phyloP scores from a whole-genome alignment of 2,797 vertebrate species.

The Setipinna tenuifilis region DNA sequence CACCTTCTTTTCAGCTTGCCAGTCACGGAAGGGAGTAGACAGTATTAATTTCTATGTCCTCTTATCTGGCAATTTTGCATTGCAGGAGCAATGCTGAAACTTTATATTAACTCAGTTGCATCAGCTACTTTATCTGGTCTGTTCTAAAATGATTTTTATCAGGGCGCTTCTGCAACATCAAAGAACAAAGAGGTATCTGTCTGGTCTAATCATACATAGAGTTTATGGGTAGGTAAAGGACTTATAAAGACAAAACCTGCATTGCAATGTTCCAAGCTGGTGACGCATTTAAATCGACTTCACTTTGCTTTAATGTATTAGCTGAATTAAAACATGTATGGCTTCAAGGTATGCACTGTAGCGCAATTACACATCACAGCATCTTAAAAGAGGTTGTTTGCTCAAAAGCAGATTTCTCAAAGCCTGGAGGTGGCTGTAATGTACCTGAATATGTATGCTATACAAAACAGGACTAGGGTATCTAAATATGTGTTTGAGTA shows the following conservation, averaged over 20 bases:
- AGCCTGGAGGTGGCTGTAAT: background rate
- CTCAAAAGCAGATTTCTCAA: background rate
- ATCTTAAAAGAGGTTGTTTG: background rate
- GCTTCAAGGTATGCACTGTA: background rate
- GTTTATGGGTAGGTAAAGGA: background rate
- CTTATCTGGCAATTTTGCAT: background rate
- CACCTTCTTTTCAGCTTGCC: background rate
- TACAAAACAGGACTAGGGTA: too few species aligned
- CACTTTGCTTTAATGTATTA: background rate
- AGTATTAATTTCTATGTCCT: constrained; percentile 1
- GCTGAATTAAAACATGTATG: background rate
- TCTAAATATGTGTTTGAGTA: too few species aligned
- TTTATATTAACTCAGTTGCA: background rate
- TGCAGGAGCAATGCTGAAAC: background rate
- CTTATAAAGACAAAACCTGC: background rate
- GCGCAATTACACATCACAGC: background rate
- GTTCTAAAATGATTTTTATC: background rate
- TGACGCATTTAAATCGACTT: background rate
- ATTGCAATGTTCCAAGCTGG: background rate
- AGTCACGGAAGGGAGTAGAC: background rate
- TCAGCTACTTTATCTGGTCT: background rate
- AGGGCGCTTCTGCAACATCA: background rate
- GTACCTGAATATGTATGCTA: too few species aligned
- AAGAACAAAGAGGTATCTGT: background rate
- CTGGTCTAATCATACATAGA: background rate